Conservation (phyloP, 2,888 invertebrate genomes). For the Phortica magna region DNA sequence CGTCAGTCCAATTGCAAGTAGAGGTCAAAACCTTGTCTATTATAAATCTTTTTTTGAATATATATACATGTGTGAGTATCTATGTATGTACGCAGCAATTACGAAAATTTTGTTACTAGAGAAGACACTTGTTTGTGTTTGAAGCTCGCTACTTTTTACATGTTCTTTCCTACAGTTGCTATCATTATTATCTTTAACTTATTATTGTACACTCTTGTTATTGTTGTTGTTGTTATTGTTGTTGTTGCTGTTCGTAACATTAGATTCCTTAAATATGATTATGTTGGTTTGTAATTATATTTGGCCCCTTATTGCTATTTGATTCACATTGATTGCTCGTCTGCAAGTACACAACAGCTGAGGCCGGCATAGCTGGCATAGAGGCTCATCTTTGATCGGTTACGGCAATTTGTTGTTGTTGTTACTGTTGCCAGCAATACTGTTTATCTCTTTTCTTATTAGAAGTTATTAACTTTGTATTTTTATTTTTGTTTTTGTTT, state of each 20-base stretch:
- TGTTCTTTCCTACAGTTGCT: not conserved
- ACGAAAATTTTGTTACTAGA: not conserved
- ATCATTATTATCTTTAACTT: conserved; percentile 10
- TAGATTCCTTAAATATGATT: conserved; percentile 38
- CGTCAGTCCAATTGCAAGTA: conserved; percentile 5
- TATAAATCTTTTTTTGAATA: not conserved
- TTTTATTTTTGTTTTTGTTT: conserved; percentile 6
- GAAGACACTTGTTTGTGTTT: not conserved
- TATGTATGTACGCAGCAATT: not conserved
- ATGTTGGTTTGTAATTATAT: conserved; percentile 40
- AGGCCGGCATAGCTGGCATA: no score
- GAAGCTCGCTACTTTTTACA: not conserved
- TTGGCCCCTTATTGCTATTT: conserved; percentile 31
- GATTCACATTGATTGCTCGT: not conserved
- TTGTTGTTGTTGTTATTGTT: not conserved
- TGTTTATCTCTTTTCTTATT: conserved; percentile 45
- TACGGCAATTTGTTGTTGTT: conserved; percentile 6
- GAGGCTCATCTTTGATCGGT: not conserved
- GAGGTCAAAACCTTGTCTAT: conserved; percentile 33
- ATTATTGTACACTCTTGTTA: not conserved
- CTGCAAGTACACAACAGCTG: no score
- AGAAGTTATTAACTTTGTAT: conserved; percentile 51
- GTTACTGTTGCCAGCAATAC: conserved; percentile 14
- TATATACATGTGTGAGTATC: not conserved
- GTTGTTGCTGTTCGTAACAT: conserved; percentile 6